Evolutionary conservation across 2,888 invertebrate genomes (phyloP).

Genomic region (Eupeodes latifasciatus): DNA sequence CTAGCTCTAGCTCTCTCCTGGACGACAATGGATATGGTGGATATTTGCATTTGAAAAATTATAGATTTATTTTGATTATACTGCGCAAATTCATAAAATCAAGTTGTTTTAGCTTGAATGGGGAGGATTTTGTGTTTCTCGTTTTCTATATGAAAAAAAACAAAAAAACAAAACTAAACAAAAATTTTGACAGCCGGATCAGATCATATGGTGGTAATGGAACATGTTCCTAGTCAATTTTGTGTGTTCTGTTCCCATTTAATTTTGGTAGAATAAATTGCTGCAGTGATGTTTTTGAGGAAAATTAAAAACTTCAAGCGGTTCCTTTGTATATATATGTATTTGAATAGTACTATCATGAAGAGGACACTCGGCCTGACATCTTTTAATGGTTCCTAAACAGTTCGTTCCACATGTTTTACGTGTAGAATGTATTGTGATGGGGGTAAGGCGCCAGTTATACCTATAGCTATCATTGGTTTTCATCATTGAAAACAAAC

Average conservation of each 20-base stretch:
- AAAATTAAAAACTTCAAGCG: not conserved
- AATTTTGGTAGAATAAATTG: constrained; percentile 9
- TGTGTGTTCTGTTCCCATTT: constrained; percentile 20
- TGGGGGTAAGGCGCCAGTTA: too few species aligned
- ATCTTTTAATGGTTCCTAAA: too few species aligned
- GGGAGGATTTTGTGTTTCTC: not conserved
- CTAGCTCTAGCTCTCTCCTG: constrained; percentile 17
- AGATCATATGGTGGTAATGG: constrained; percentile 18
- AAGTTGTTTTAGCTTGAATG: constrained; percentile 11
- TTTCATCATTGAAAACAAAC: too few species aligned
- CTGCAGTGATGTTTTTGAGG: constrained; percentile 36
- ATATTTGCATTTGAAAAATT: constrained; percentile 34
- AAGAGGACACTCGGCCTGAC: too few species aligned
- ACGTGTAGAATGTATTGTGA: too few species aligned
- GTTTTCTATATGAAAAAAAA: too few species aligned
- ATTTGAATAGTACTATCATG: too few species aligned
- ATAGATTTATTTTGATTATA: constrained; percentile 58
- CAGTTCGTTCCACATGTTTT: too few species aligned
- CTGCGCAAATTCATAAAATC: constrained; percentile 68
- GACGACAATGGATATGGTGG: not conserved
- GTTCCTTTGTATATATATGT: too few species aligned
- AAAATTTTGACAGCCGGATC: constrained; percentile 56
- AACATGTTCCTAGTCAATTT: not conserved
- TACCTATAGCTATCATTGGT: too few species aligned
- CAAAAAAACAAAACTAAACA: constrained; percentile 53